phyloP scores from a whole-genome alignment of 2,113 vertebrate genomes.

The Bambusicola thoracicus region DNA sequence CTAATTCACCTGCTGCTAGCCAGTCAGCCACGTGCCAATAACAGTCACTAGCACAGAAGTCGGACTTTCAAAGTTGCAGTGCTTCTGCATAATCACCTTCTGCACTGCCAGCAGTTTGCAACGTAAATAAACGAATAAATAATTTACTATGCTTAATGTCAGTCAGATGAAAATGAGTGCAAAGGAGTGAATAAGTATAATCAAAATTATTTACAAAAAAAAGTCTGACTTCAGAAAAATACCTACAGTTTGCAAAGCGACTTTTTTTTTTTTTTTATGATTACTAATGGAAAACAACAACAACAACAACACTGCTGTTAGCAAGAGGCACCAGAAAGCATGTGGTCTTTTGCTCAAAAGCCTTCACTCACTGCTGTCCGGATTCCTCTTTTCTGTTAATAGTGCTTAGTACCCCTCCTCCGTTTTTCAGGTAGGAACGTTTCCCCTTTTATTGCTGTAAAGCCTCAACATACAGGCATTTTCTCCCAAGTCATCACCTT shows the following conservation, averaged over 20 bases:
- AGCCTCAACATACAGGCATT: background rate
- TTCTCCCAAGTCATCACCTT: background rate
- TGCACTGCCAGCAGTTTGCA: background rate
- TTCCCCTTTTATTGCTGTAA: background rate
- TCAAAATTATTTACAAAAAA: background rate
- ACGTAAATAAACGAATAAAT: background rate
- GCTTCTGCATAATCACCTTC: background rate
- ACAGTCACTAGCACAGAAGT: background rate
- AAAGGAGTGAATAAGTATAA: background rate
- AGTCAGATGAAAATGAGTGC: background rate
- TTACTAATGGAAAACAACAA: background rate
- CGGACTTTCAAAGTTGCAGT: background rate
- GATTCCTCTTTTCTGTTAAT: background rate
- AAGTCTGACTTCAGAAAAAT: background rate
- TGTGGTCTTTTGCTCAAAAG: background rate
- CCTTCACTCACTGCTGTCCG: background rate
- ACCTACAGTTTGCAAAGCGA: background rate
- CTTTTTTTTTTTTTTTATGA: background rate
- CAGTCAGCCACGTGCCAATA: background rate
- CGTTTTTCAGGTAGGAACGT: background rate
- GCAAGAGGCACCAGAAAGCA: background rate
- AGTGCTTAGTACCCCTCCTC: background rate
- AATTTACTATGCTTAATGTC: background rate
- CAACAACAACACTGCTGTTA: background rate
- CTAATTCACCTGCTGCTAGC: background rate